Conservation (phyloP, 2,797 vertebrate species). For the Anomalospiza imberbis region DNA sequence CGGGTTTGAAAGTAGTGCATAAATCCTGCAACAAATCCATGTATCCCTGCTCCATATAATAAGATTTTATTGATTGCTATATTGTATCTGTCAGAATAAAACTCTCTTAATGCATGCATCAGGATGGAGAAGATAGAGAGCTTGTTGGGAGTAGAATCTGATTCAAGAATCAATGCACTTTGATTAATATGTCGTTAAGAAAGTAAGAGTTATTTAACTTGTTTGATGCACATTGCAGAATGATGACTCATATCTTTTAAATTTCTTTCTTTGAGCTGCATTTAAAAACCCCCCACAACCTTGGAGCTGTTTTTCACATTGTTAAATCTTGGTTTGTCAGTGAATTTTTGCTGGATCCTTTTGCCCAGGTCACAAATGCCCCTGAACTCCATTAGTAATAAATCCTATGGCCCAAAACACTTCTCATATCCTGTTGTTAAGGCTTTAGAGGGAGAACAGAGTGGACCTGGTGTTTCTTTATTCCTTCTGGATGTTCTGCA, state of each 20-base stretch:
- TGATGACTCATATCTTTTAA: conserved; percentile 37
- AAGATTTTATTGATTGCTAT: conserved; percentile 66
- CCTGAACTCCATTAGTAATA: not conserved
- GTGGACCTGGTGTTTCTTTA: not conserved
- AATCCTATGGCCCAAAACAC: not conserved
- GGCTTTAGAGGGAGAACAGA: not conserved
- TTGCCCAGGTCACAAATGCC: not conserved
- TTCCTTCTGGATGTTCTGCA: not conserved
- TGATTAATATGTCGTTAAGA: conserved; percentile 65
- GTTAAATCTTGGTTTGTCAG: not conserved
- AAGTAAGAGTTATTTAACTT: conserved; percentile 69
- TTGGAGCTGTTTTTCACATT: not conserved
- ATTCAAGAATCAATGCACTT: conserved; percentile 52
- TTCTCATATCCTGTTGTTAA: not conserved
- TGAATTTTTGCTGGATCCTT: not conserved
- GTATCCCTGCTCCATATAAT: conserved; percentile 62
- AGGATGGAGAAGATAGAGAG: conserved; percentile 46
- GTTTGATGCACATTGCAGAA: conserved; percentile 35
- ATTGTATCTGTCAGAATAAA: conserved; percentile 70
- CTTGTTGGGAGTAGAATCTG: conserved; percentile 39
- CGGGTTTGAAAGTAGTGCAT: conserved; percentile 33
- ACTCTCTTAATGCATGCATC: conserved; percentile 53
- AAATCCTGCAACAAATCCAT: conserved; percentile 61
- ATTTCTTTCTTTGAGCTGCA: not conserved
- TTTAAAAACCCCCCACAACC: not conserved